Conservation (phyloP, 2,888 invertebrate genomes). For the Cataglyphis albicans region DNA sequence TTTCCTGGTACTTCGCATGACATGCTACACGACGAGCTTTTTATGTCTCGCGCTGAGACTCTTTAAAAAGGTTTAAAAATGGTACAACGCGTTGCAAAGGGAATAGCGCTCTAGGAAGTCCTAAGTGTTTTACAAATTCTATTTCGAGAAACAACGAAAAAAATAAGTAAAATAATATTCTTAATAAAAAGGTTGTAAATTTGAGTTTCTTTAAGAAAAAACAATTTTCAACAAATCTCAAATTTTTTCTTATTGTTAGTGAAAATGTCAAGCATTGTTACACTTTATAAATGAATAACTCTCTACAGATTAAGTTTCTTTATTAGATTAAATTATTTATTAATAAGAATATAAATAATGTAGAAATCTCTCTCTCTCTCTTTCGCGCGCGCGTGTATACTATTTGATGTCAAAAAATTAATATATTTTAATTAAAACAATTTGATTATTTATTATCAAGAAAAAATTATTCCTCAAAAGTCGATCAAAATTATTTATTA, state of each 20-base stretch:
- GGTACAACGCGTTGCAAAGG: slow-evolving; percentile 43
- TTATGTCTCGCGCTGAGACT: slow-evolving; percentile 50
- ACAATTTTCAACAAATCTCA: neutral
- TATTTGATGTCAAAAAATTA: neutral
- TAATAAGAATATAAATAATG: neutral
- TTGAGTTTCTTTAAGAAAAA: neutral
- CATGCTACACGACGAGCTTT: slow-evolving; percentile 56
- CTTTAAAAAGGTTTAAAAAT: slow-evolving; percentile 25
- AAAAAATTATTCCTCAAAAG: no score
- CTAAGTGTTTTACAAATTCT: slow-evolving; percentile 36
- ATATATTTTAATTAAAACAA: neutral
- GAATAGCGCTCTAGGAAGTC: slow-evolving; percentile 52
- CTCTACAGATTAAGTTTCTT: neutral
- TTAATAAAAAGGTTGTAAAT: neutral
- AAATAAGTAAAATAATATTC: slow-evolving; percentile 6
- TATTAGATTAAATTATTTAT: no score
- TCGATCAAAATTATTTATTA: neutral
- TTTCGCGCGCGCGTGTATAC: neutral
- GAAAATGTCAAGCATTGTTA: neutral
- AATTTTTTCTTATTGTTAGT: neutral
- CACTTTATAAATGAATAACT: neutral
- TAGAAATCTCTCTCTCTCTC: neutral
- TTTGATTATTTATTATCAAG: neutral
- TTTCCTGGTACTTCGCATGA: slow-evolving; percentile 66
- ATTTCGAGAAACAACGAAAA: slow-evolving; percentile 11